Evolutionary conservation across 2,113 vertebrate species (phyloP), one percentile per base, ranked within the genome.

Genomic region (Caracal caracal): DNA sequence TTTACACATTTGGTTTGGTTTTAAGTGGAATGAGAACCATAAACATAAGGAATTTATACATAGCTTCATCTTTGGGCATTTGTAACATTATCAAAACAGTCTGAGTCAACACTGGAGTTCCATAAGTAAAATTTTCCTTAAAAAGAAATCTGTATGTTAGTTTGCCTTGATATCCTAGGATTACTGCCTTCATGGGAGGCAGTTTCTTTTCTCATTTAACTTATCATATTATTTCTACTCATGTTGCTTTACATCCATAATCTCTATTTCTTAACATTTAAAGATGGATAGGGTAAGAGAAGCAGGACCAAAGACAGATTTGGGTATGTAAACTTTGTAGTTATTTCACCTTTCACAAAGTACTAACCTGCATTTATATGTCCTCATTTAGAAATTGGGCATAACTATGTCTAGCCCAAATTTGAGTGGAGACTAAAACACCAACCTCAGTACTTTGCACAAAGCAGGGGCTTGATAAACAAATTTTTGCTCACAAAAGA

Each of bases 51-150:
- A 82, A 92, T 70, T 28, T 47, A 81, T 56, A 76, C 26, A 8
- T 40, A 28, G 1, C 51, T 75, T 88, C 43, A 71, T 63, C 56
- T 73, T 75, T 89, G 33, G 35, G 26, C 15, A 53, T 78, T 92
- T 94, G 24, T 76, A 92, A 71, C 53, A 59, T 30, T 35, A 79
- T 65, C 73, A 88, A 84, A 94, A 73, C 76, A 59, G 66, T 66
- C 73, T 63, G 68, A 71, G 24, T 47, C 78, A 65, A 87, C 33
- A 47, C 5, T 59, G 49, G 2, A 86, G 40, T 82, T 71, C 43
- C 40, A 26, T 76, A 35, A 53, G 20, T 59, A 49, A 76, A 33
- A 24, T n/a, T 92, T 65, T 89, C 17, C 35, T 75, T 92, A 63
- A 68, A 86, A 51, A 75, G 20, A 76, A 88, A 92, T 51, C 11